Conservation (phyloP, 2,113 vertebrate species). For the Chrysochloris asiatica region DNA sequence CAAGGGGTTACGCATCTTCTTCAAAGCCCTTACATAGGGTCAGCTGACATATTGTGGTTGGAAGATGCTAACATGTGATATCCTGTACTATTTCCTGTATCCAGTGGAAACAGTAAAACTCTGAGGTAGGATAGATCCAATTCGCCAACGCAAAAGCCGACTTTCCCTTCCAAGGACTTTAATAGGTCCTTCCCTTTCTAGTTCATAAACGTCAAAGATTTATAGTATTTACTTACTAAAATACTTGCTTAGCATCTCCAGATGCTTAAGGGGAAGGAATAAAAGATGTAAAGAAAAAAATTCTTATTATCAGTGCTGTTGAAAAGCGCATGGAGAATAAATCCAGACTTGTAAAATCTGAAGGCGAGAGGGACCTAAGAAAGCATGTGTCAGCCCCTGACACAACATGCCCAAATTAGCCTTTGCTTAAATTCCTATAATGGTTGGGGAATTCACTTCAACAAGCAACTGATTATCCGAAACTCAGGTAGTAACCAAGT, state of each 20-base stretch:
- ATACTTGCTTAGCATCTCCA: neutral
- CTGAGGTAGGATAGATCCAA: no score
- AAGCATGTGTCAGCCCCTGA: neutral
- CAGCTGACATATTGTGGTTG: neutral
- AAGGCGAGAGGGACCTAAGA: neutral
- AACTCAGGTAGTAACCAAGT: neutral
- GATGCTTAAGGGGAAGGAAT: neutral
- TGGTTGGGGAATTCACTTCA: neutral
- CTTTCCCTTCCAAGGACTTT: neutral
- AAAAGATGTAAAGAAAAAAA: neutral
- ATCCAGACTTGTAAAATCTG: neutral
- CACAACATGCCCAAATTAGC: neutral
- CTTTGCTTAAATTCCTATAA: neutral
- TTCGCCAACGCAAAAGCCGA: neutral
- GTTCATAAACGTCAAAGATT: conserved; percentile 12
- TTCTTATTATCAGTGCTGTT: neutral
- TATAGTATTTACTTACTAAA: conserved; percentile 27
- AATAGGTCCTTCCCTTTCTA: no score
- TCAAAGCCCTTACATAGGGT: neutral
- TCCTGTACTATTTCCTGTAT: fast-evolving
- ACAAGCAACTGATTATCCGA: neutral
- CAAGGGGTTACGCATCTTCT: neutral
- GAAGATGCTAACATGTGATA: fast-evolving
- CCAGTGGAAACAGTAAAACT: fast-evolving
- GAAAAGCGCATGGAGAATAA: neutral